Percentiles rank a stretch among this genome's conserved stretches.
phyloP scores from a whole-genome alignment of 2,113 vertebrate genomes.

The Gobius niger region DNA sequence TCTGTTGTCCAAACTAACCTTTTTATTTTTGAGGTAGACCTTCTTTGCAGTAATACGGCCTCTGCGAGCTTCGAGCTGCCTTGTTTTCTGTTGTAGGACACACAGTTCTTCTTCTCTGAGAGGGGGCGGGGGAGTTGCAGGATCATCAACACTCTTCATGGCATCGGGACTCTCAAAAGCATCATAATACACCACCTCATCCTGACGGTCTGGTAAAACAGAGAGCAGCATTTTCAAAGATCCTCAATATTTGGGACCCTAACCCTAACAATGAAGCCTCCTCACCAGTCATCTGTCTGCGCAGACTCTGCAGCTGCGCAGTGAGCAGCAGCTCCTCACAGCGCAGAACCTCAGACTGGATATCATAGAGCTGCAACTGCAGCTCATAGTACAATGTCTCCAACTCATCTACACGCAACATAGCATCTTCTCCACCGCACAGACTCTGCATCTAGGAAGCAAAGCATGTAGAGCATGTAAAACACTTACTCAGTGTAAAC shows the following conservation, averaged over 20 bases:
- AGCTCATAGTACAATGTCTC: conserved; percentile 96
- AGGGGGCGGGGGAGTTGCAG: conserved; percentile 70
- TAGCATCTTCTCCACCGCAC: conserved; percentile 88
- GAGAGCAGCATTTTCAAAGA: not conserved
- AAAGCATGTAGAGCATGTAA: not conserved
- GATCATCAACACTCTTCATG: conserved; percentile 86
- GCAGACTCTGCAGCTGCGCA: conserved; percentile 92
- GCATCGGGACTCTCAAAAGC: conserved; percentile 96
- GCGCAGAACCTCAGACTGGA: conserved; percentile 94
- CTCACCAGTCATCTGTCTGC: conserved; percentile 90
- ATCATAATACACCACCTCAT: conserved; percentile 97
- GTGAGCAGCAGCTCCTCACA: conserved; percentile 94
- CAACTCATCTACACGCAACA: conserved; percentile 88
- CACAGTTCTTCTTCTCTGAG: conserved; percentile 83
- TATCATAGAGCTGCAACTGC: conserved; percentile 95
- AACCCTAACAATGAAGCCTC: not conserved
- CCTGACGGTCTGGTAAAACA: conserved; percentile 75
- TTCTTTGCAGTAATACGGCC: conserved; percentile 97
- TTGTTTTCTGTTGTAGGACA: conserved; percentile 87
- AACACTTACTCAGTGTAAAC: not conserved
- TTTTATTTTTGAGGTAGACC: conserved; percentile 99
- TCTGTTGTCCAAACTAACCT: conserved; percentile 72
- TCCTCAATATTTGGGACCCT: not conserved
- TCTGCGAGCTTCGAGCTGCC: conserved; percentile 92
- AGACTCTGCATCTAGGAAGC: conserved; percentile 89